Percentiles rank a stretch among this genome's conserved stretches.
Evolutionary conservation across 2,797 vertebrate genomes (phyloP).

Genomic region (Ptychadena robeensis): DNA sequence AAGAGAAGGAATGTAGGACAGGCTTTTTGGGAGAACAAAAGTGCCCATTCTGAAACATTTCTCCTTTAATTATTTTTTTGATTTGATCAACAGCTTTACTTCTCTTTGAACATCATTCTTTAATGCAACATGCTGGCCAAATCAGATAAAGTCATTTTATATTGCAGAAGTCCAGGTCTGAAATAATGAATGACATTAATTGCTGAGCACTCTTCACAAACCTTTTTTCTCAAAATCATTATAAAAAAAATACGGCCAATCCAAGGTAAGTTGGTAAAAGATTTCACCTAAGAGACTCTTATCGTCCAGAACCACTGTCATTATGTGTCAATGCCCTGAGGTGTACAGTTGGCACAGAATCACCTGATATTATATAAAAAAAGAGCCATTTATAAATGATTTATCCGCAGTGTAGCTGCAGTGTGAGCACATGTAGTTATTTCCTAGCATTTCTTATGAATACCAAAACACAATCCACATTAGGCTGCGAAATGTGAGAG

Average conservation of each 20-base stretch:
- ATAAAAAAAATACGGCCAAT: neutral
- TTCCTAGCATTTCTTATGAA: no score
- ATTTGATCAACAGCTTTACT: neutral
- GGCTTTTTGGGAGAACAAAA: no score
- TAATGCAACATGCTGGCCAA: neutral
- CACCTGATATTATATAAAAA: neutral
- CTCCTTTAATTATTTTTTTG: neutral
- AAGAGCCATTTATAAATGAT: neutral
- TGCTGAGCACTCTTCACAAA: neutral
- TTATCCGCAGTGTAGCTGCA: neutral
- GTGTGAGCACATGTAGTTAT: neutral
- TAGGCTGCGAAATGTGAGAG: neutral
- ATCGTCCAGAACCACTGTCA: neutral
- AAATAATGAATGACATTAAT: neutral
- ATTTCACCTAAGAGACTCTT: constrained; percentile 26
- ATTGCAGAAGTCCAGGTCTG: neutral
- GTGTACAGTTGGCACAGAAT: constrained; percentile 7
- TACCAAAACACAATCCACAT: neutral
- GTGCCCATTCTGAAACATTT: neutral
- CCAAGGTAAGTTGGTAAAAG: neutral
- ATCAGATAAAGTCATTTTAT: neutral
- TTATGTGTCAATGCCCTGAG: neutral
- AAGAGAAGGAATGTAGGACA: no score
- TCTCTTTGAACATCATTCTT: neutral
- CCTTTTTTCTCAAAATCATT: neutral